Evolutionary conservation across 92 coral and sea anemone genomes (phyloP).

Genomic region (Meandrina meandrites): DNA sequence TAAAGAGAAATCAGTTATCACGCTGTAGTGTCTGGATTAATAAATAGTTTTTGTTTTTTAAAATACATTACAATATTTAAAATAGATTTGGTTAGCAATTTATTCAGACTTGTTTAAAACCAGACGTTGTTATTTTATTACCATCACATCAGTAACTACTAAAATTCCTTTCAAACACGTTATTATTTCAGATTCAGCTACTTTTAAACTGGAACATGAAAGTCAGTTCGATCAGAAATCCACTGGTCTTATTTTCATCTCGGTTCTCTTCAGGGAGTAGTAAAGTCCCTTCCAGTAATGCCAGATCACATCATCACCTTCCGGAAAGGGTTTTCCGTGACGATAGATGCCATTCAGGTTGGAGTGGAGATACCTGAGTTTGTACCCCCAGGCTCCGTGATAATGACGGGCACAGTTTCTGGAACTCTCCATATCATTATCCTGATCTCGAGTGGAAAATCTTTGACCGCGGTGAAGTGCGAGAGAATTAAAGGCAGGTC

Average conservation of each 20-base stretch:
- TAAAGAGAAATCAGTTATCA: no score
- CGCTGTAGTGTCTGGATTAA: no score
- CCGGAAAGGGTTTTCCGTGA: slow-evolving; percentile 22
- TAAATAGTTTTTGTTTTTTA: no score
- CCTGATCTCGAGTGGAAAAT: slow-evolving; percentile 48
- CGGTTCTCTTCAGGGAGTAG: slow-evolving; percentile 50
- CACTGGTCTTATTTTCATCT: slow-evolving; percentile 60
- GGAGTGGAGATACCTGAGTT: slow-evolving; percentile 10
- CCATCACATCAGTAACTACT: no score
- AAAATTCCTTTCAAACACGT: no score
- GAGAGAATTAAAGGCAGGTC: slow-evolving; percentile 52
- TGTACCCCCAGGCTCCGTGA: slow-evolving; percentile 67
- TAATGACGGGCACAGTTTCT: slow-evolving; percentile 23
- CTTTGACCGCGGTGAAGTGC: not conserved
- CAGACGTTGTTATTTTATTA: no score
- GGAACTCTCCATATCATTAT: slow-evolving; percentile 5
- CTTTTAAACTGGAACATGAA: no score
- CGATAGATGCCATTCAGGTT: slow-evolving; percentile 59
- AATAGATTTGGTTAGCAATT: no score
- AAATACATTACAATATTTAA: no score
- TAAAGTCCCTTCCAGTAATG: slow-evolving; percentile 30
- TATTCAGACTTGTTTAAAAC: no score
- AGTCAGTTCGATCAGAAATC: no score
- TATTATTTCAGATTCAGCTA: no score
- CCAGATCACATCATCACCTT: slow-evolving; percentile 59